A percentile compares a stretch with the other conserved stretches of the same genome.
Evolutionary conservation across 2,113 vertebrate genomes (phyloP).

Genomic region (Fregetta grallaria): DNA sequence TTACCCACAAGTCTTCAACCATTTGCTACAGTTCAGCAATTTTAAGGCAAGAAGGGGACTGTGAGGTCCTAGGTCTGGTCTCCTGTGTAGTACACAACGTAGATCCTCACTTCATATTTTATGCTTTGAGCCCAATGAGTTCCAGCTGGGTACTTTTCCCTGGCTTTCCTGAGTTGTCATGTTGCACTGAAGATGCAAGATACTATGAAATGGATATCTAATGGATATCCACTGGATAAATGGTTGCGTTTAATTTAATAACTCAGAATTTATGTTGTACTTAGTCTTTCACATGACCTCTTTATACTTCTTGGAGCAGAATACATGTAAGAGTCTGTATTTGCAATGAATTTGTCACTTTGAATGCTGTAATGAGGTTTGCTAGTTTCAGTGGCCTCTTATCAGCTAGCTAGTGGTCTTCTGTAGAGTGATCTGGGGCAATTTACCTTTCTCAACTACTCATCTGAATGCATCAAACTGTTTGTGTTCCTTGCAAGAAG

Average conservation of each 20-base stretch:
- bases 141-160: neutral
- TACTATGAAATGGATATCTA: neutral
- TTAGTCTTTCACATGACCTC: neutral
- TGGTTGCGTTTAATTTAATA: neutral
- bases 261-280: neutral
- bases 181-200: neutral
- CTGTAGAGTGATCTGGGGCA: neutral
- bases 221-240: neutral
- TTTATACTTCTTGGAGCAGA: neutral
- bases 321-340: neutral
- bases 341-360: neutral
- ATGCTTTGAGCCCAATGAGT: neutral
- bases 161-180: neutral
- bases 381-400: neutral
- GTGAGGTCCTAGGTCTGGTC: neutral
- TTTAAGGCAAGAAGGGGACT: neutral
- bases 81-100: neutral
- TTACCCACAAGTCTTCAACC: neutral
- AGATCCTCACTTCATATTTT: neutral
- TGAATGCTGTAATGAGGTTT: neutral
- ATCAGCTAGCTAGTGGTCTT: neutral
- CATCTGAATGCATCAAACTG: neutral
- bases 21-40: neutral
- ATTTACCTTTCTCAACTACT: neutral
- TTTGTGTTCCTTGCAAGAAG: conserved; percentile 19